Conservation (phyloP, 2,797 vertebrate species). For the Amblyraja radiata region DNA sequence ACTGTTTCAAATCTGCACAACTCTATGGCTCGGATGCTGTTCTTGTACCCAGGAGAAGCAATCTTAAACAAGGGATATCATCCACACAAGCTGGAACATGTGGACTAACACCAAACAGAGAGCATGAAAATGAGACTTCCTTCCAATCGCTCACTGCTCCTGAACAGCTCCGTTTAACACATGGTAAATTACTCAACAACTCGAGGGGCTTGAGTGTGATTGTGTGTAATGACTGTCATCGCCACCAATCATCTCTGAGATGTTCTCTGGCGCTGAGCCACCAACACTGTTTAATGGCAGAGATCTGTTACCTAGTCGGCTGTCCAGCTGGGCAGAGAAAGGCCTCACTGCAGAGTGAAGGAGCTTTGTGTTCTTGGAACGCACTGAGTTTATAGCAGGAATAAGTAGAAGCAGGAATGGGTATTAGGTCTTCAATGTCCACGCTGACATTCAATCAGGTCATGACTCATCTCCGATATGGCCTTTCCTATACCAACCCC, state of each 20-base stretch:
- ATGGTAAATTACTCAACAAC: background rate
- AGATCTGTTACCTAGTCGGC: no score
- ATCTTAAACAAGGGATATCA: background rate
- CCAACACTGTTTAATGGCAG: background rate
- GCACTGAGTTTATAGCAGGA: no score
- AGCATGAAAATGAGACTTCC: background rate
- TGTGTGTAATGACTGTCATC: background rate
- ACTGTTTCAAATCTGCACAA: no score
- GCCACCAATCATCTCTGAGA: background rate
- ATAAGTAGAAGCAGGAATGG: no score
- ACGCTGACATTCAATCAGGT: no score
- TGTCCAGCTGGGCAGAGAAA: no score
- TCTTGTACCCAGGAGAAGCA: background rate
- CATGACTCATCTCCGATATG: no score
- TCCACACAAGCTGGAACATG: background rate
- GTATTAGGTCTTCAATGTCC: no score
- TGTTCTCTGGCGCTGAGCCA: background rate
- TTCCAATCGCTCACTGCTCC: background rate
- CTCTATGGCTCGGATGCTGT: no score
- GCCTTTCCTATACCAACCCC: no score
- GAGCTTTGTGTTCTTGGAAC: no score
- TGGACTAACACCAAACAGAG: background rate
- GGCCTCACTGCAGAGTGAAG: no score
- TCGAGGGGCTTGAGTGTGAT: background rate
- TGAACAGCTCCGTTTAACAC: background rate